Percentiles rank a stretch among this genome's conserved stretches.
phyloP scores from a whole-genome alignment of 2,888 invertebrate species.

The Pristionchus entomophagus region DNA sequence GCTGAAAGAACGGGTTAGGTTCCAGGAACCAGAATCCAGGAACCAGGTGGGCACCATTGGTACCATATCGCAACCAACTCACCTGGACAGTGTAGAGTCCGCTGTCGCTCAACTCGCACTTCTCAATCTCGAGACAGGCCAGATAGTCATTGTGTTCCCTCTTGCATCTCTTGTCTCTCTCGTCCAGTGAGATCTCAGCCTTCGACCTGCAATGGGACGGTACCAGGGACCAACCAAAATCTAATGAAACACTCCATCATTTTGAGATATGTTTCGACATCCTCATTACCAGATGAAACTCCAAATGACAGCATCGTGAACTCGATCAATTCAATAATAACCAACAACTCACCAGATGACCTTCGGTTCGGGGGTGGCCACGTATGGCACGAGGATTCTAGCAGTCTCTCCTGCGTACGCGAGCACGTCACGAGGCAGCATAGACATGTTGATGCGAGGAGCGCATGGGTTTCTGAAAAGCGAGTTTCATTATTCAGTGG shows the following conservation, averaged over 20 bases:
- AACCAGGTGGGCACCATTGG: not conserved
- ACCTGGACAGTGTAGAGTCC: slow-evolving; percentile 90
- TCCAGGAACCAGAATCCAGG: too few relatives aligned
- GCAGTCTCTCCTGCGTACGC: slow-evolving; percentile 74
- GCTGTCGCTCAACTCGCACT: slow-evolving; percentile 90
- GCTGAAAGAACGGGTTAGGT: slow-evolving; percentile 77
- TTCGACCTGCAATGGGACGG: slow-evolving; percentile 65
- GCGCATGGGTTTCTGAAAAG: slow-evolving; percentile 34
- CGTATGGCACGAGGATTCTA: slow-evolving; percentile 86
- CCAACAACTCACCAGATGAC: slow-evolving; percentile 78
- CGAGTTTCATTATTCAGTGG: not conserved
- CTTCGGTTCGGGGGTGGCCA: slow-evolving; percentile 90
- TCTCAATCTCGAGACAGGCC: slow-evolving; percentile 86
- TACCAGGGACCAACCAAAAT: not conserved
- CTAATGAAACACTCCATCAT: too few relatives aligned
- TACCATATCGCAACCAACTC: slow-evolving; percentile 76
- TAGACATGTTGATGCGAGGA: slow-evolving; percentile 54
- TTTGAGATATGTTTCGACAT: too few relatives aligned
- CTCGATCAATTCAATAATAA: not conserved
- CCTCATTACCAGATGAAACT: not conserved
- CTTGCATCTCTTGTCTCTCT: slow-evolving; percentile 77
- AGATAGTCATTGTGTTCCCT: slow-evolving; percentile 88
- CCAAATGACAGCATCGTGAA: slow-evolving; percentile 79
- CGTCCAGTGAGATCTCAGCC: slow-evolving; percentile 65
- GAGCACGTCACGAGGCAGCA: slow-evolving; percentile 67